Conservation (phyloP, 2,113 vertebrate genomes). For the Chaetops frenatus region DNA sequence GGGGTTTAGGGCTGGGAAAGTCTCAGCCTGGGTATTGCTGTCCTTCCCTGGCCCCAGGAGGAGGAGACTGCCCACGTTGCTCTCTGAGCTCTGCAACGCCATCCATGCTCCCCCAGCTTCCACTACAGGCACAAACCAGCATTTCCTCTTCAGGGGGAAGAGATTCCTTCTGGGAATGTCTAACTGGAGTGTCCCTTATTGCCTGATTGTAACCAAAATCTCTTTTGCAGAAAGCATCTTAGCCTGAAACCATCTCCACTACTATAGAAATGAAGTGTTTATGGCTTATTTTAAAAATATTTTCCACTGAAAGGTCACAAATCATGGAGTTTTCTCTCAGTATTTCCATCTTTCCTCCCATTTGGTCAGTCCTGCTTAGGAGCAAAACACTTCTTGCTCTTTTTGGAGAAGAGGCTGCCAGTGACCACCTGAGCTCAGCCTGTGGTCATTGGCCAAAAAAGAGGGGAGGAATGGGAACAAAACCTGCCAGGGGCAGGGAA, state of each 20-base stretch:
- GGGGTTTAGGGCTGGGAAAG: not conserved
- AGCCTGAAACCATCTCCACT: not conserved
- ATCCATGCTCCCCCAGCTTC: not conserved
- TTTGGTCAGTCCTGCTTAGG: not conserved
- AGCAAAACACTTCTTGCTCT: not conserved
- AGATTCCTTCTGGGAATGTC: not conserved
- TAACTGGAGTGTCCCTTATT: not conserved
- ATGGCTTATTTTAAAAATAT: not conserved
- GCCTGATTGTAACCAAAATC: not conserved
- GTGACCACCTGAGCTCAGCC: not conserved
- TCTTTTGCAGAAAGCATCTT: not conserved
- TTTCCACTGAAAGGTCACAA: not conserved
- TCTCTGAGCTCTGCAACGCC: not conserved
- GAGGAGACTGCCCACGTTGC: not conserved
- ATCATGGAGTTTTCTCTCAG: not conserved
- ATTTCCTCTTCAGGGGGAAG: not conserved
- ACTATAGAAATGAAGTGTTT: not conserved
- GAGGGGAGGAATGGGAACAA: fast-evolving
- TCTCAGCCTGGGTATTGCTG: not conserved
- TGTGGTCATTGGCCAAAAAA: not conserved
- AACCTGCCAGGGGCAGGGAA: not conserved
- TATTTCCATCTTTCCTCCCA: not conserved
- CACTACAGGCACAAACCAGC: not conserved
- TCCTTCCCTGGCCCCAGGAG: slow-evolving; percentile 10
- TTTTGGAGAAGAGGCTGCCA: not conserved